These are phyloP conservation scores for Melieria omissa DNA, from an alignment of 2,888 invertebrate species.

Conservation along the genomic window DNA sequence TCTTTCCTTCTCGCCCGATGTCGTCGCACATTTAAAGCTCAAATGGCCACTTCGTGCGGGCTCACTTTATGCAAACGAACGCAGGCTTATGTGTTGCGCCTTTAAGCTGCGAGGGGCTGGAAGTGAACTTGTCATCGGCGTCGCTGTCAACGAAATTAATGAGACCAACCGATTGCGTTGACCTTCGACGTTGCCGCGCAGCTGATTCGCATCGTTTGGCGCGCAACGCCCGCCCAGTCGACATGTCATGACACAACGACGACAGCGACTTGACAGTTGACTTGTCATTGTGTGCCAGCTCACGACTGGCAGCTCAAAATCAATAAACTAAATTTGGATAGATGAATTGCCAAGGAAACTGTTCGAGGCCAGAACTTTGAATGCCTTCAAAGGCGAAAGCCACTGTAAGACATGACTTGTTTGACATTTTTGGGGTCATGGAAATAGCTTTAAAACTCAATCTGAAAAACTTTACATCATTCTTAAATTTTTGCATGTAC, in stretches of 20 bases:
- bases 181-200: not conserved
- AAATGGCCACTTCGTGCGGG: not conserved
- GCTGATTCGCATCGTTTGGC: not conserved
- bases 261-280: slow-evolving; percentile 53
- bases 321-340: slow-evolving; percentile 8
- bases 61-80: not conserved
- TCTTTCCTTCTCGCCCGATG: not conserved
- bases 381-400: no score
- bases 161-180: slow-evolving; percentile 13
- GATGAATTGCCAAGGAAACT: no score
- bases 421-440: no score
- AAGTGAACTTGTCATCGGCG: slow-evolving; percentile 11
- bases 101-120: not conserved
- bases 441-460: no score
- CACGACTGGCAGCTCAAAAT: not conserved
- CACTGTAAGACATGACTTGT: no score
- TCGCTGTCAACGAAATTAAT: slow-evolving; percentile 27
- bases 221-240: not conserved
- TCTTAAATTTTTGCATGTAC: no score
- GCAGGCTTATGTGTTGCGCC: not conserved
- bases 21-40: not conserved
- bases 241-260: slow-evolving; percentile 51
- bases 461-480: no score
- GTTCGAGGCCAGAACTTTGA: no score
- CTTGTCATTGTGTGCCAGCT: slow-evolving; percentile 34